A percentile compares a stretch with the other conserved stretches of the same genome.
Evolutionary conservation across 37 sponge, comb jelly and placozoan species (phyloP).

Genomic region (Mnemiopsis leidyi): DNA sequence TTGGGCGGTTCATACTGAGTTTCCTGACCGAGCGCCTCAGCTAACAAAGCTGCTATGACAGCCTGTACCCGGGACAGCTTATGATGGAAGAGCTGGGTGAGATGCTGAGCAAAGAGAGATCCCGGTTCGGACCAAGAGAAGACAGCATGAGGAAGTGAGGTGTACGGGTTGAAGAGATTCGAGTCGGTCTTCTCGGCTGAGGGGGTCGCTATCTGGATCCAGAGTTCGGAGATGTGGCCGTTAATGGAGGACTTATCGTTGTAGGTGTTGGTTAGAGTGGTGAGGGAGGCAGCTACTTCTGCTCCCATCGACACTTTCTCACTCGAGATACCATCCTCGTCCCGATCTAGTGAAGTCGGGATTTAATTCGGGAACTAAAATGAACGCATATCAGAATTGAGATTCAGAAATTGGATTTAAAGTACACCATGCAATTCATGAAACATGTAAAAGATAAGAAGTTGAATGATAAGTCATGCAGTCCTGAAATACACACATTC

Average conservation of each 20-base stretch:
- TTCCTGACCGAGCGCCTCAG: constrained; percentile 39
- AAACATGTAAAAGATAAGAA: too few relatives aligned
- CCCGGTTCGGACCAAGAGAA: constrained; percentile 54
- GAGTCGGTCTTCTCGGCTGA: constrained; percentile 11
- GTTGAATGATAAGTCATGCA: too few relatives aligned
- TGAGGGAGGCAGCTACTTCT: not conserved
- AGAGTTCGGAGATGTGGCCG: constrained; percentile 1
- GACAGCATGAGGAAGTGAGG: constrained; percentile 41
- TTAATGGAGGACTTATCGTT: constrained; percentile 8
- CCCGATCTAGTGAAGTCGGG: not conserved
- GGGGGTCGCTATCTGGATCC: constrained; percentile 39
- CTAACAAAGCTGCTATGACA: not conserved
- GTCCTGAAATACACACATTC: too few relatives aligned
- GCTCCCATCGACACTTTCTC: not conserved
- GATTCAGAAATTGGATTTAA: too few relatives aligned
- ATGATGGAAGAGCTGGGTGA: not conserved
- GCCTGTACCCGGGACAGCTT: not conserved
- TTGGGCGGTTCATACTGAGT: constrained; percentile 10
- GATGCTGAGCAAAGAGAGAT: constrained; percentile 3
- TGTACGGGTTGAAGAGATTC: constrained; percentile 31
- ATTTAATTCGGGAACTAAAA: not conserved
- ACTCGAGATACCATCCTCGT: not conserved
- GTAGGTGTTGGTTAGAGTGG: not conserved
- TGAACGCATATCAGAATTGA: not conserved
- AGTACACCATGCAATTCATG: too few relatives aligned